Conservation (phyloP, 2,113 vertebrate species). For the Clinocottus analis region DNA sequence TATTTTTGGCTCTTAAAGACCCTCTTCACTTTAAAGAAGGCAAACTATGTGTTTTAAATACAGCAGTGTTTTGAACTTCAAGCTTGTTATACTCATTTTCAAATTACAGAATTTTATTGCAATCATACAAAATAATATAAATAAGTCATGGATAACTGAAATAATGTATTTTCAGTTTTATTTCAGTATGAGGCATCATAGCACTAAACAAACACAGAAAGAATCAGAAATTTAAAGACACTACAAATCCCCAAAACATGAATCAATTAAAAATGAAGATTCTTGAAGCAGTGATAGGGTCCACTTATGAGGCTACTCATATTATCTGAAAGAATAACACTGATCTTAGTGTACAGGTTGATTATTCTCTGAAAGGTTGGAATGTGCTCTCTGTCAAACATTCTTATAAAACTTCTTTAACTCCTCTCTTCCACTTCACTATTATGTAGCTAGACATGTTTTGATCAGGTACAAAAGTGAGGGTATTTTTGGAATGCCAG, state of each 20-base stretch:
- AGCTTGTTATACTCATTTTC: not conserved
- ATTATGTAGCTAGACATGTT: not conserved
- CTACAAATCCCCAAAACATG: not conserved
- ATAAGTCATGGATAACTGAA: not conserved
- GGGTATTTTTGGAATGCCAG: not conserved
- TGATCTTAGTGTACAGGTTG: not conserved
- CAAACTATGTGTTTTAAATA: not conserved
- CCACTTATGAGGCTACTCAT: not conserved
- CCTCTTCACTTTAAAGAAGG: not conserved
- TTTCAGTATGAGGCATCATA: not conserved
- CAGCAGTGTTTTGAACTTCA: not conserved
- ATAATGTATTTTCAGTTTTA: not conserved
- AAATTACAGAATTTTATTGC: not conserved
- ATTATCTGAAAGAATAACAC: not conserved
- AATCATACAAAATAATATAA: not conserved
- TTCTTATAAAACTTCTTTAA: not conserved
- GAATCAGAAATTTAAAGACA: not conserved
- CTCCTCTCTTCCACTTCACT: not conserved
- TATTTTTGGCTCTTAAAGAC: slow-evolving; percentile 1
- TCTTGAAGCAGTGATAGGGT: not conserved
- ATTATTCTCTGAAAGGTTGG: not conserved
- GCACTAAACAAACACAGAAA: not conserved
- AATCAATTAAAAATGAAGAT: not conserved
- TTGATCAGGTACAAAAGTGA: not conserved
- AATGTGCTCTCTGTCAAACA: not conserved